Evolutionary conservation across 1,140 invertebrate species (phyloP).

Genomic region (Stenopsyche tienmushanensis): DNA sequence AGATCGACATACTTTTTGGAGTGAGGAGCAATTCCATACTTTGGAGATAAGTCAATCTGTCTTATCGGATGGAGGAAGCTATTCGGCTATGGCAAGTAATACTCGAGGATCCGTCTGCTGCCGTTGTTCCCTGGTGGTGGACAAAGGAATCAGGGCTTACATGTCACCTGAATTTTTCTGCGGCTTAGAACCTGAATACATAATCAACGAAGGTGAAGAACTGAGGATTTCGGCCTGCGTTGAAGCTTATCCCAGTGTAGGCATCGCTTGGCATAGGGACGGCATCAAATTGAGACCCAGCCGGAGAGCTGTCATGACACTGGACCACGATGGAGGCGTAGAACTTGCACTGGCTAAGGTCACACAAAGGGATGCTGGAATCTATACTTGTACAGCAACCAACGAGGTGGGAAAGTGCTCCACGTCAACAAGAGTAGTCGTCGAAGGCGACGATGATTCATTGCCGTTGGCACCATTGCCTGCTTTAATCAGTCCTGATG

Average conservation of each 20-base stretch:
- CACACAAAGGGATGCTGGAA: conserved; percentile 71
- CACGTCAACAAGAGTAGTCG: conserved; percentile 68
- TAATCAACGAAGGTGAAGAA: conserved; percentile 63
- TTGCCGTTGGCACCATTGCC: conserved; percentile 48
- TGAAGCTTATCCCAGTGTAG: conserved; percentile 79
- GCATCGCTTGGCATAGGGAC: conserved; percentile 74
- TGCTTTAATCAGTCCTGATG: conserved; percentile 55
- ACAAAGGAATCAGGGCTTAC: conserved; percentile 80
- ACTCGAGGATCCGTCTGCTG: conserved; percentile 81
- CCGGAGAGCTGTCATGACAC: conserved; percentile 69
- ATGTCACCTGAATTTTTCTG: conserved; percentile 74
- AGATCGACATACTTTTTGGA: conserved; percentile 62
- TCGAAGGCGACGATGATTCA: conserved; percentile 52
- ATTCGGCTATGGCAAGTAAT: conserved; percentile 79
- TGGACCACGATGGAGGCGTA: conserved; percentile 76
- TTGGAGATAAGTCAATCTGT: conserved; percentile 78
- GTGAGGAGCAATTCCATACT: conserved; percentile 76
- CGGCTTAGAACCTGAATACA: conserved; percentile 63
- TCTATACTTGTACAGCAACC: conserved; percentile 83
- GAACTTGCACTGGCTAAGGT: conserved; percentile 70
- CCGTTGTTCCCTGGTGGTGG: conserved; percentile 76
- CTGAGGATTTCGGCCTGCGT: conserved; percentile 70
- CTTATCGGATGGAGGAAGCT: conserved; percentile 79
- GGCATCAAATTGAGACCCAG: conserved; percentile 73
- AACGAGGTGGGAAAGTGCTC: conserved; percentile 83